Conservation (phyloP, 1,140 invertebrate species). For the Glossosoma conforme region DNA sequence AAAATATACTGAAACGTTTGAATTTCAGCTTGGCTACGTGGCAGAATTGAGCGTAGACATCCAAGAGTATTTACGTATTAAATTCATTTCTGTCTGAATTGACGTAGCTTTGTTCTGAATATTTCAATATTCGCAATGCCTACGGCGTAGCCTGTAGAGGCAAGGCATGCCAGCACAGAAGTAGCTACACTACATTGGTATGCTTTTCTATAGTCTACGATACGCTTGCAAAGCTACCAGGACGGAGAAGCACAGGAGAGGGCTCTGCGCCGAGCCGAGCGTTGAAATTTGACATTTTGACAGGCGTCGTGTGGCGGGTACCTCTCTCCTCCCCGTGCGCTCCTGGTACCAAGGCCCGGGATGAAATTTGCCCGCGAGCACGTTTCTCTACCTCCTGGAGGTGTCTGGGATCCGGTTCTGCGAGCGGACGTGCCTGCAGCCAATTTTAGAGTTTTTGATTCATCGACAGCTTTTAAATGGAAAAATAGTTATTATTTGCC, state of each 20-base stretch:
- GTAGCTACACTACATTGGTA: neutral
- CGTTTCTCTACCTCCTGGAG: no score
- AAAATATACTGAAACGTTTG: no score
- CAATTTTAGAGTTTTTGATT: no score
- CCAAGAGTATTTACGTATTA: slow-evolving; percentile 6
- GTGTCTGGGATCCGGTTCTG: no score
- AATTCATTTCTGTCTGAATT: slow-evolving; percentile 15
- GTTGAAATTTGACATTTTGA: slow-evolving; percentile 55
- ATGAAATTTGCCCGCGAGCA: no score
- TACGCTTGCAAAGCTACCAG: slow-evolving; percentile 10
- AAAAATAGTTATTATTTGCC: no score
- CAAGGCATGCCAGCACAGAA: neutral
- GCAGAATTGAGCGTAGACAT: neutral
- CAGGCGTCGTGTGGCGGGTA: slow-evolving; percentile 36
- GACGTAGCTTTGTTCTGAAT: slow-evolving; percentile 18
- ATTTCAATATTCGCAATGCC: slow-evolving; percentile 18
- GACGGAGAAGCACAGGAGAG: slow-evolving; percentile 12
- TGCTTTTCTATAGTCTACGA: no score
- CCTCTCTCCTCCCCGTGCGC: no score
- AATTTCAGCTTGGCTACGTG: no score
- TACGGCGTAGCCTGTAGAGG: slow-evolving; percentile 3
- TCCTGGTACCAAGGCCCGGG: no score
- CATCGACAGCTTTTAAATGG: no score
- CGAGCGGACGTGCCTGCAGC: no score
- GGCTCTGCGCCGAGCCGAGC: slow-evolving; percentile 39